A percentile compares a stretch with the other conserved stretches of the same genome.
Evolutionary conservation across 2,113 vertebrate species (phyloP).

Genomic region (Gila orcuttii): DNA sequence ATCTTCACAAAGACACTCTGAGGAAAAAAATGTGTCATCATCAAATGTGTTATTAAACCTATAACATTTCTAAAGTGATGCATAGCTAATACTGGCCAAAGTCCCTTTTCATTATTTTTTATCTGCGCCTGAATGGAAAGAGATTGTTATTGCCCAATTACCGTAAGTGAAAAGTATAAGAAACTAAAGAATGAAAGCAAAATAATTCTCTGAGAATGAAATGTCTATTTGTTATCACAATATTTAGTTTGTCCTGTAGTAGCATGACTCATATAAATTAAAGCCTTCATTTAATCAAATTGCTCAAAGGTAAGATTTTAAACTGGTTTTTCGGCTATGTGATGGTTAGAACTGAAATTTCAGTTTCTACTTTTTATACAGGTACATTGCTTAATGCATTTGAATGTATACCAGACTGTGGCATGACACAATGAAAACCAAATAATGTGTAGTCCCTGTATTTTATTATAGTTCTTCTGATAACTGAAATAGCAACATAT

Average conservation of each 20-base stretch:
- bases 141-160: background rate
- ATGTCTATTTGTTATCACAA: background rate
- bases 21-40: background rate
- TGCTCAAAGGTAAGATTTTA: background rate
- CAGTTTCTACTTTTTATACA: no score
- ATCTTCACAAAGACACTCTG: background rate
- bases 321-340: no score
- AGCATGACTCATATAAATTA: background rate
- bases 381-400: background rate
- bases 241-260: background rate
- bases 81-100: background rate
- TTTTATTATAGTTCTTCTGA: no score
- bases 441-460: background rate
- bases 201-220: background rate
- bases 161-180: background rate
- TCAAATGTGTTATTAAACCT: background rate
- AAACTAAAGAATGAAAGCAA: background rate
- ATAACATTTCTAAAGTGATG: background rate
- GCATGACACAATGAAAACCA: background rate
- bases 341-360: no score
- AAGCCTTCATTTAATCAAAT: background rate
- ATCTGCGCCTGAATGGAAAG: background rate
- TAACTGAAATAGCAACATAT: no score
- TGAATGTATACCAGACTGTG: background rate
- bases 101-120: conserved; percentile 6